Evolutionary conservation across 2,797 vertebrate species (phyloP).

Genomic region (Pterois miles): DNA sequence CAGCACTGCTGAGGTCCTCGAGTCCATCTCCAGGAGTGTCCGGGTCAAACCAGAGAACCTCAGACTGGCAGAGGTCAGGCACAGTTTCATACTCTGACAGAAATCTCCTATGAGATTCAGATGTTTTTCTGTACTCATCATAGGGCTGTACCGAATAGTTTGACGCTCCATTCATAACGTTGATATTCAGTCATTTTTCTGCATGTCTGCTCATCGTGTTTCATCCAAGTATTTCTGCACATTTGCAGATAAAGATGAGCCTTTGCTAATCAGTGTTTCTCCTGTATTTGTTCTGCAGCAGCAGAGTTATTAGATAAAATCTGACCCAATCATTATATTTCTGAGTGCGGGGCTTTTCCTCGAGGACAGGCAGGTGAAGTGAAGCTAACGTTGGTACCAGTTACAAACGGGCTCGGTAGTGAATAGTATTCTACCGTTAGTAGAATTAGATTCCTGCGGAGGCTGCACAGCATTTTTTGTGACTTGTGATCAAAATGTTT

Average conservation of each 20-base stretch:
- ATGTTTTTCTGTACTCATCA: neutral
- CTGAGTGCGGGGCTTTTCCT: neutral
- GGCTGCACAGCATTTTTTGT: neutral
- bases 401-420: neutral
- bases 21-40: conserved; percentile 91
- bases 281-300: neutral
- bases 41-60: conserved; percentile 93
- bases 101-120: neutral
- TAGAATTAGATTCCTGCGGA: neutral
- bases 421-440: neutral
- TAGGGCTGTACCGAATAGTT: neutral
- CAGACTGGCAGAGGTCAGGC: conserved; percentile 90
- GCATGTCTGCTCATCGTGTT: neutral
- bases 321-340: neutral
- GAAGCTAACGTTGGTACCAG: neutral
- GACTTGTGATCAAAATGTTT: neutral
- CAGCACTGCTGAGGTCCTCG: conserved; percentile 92
- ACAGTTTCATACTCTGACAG: neutral
- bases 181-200: neutral
- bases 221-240: neutral
- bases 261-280: neutral
- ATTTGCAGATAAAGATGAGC: neutral
- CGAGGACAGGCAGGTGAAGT: neutral
- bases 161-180: neutral
- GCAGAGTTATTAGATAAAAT: neutral